Base-by-base conservation (phyloP, 2,797 vertebrate genomes). In the Halcyon leucocephala region DNA sequence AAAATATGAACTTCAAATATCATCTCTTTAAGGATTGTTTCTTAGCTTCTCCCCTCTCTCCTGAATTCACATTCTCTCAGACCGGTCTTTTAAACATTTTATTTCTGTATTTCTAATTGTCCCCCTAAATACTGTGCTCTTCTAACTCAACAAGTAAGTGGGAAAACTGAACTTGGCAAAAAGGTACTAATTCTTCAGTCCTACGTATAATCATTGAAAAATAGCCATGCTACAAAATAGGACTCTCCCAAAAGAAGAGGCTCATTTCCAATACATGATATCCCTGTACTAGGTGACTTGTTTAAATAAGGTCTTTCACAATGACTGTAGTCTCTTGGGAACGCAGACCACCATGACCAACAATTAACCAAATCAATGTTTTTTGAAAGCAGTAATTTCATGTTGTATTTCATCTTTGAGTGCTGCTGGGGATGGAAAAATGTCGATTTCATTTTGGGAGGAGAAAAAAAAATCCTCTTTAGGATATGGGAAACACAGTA, bases 261-360 rank as follows among this genome's bases (percentile, higher is more conserved):
- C 2, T 72, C 22, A 72, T 86, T 90, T 41, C 12, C 28, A 67
- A 60, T 9, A 62, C 6, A 41, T 11, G 3, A 65, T 25, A 60
- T 14, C 5, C 39, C 8, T 37, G 1, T 8, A 20, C 8, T 7
- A 77, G 14, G 12, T 14, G 4, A 83, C 42, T 52, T 73, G 20
- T 58, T 54, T 61, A 90, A 80, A 49, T 18, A 81, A 2, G 0
- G 31, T 69, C 62, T 82, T 90, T 54, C 65, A 71, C 77, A 90
- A 90, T 19, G 1, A 66, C 6, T 39, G 14, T 11, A 80, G 51
- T 37, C 24, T 51, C 70, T 60, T 14, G 21, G 60, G n/a, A 67
- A 26, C 0, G 0, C 0, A 61, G 41, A 77, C 20, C 48, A 37
- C 25, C 10, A n/a, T 4, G 21, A 62, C 55, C 42, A 70, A 70